Conservation (phyloP, 2,797 vertebrate genomes). For the Clarias platycephalus region DNA sequence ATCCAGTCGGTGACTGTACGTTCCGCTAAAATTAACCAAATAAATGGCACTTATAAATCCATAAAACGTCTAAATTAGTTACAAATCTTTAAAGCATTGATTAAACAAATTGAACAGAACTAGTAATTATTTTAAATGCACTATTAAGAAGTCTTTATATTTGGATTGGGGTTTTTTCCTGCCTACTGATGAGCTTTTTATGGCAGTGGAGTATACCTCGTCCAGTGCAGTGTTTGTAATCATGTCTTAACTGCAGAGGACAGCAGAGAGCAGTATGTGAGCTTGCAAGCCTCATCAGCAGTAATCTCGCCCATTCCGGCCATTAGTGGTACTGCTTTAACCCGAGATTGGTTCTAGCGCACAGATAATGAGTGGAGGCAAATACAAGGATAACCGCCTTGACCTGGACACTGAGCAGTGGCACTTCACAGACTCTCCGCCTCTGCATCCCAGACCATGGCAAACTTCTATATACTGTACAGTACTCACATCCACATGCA, state of each 20-base stretch:
- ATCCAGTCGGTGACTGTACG: conserved; percentile 5
- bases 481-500: background rate
- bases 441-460: background rate
- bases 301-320: conserved; percentile 45
- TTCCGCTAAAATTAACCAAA: conserved; percentile 1
- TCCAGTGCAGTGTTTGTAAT: conserved; percentile 33
- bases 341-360: conserved; percentile 44
- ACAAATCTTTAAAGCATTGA: conserved; percentile 21
- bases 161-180: background rate
- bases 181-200: background rate
- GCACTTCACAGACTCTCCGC: conserved; percentile 7
- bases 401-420: conserved; percentile 31
- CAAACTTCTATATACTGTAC: background rate
- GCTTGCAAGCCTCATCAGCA: conserved; percentile 23
- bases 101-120: conserved; percentile 26
- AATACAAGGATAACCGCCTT: conserved; percentile 23
- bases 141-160: background rate
- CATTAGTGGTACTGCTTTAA: conserved; percentile 44
- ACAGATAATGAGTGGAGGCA: conserved; percentile 46
- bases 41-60: conserved; percentile 10
- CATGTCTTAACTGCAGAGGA: conserved; percentile 60
- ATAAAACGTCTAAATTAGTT: background rate
- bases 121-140: background rate
- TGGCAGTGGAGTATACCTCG: conserved; percentile 1
- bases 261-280: conserved; percentile 62